Conservation (phyloP, 2,888 invertebrate species). For the Leptopilina drosophilae region DNA sequence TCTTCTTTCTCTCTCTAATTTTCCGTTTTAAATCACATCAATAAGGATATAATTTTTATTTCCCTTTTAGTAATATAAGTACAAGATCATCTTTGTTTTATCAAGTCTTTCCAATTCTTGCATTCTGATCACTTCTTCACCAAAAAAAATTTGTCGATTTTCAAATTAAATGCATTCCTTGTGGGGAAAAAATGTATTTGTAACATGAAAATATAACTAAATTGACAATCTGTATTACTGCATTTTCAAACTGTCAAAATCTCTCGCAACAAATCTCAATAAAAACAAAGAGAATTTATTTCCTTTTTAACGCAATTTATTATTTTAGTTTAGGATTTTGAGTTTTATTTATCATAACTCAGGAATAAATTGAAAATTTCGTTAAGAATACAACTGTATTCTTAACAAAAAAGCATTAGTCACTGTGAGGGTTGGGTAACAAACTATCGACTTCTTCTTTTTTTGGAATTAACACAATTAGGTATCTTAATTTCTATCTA, state of each 20-base stretch:
- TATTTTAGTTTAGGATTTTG: too few species aligned
- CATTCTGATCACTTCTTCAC: slow-evolving; percentile 3
- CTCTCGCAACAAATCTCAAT: too few species aligned
- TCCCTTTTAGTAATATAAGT: slow-evolving; percentile 1
- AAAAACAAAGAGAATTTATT: too few species aligned
- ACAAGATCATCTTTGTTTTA: not conserved
- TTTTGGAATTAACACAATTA: not conserved
- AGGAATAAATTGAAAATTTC: too few species aligned
- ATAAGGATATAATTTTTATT: not conserved
- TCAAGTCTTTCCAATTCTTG: slow-evolving; percentile 1
- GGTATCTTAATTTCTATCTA: not conserved
- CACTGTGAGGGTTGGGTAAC: slow-evolving; percentile 1
- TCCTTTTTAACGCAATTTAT: too few species aligned
- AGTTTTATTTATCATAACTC: not conserved
- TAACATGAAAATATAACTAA: too few species aligned
- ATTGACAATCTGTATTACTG: too few species aligned
- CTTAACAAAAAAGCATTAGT: not conserved
- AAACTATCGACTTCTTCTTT: not conserved
- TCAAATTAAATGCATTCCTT: too few species aligned
- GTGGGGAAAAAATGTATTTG: too few species aligned
- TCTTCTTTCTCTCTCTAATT: not conserved
- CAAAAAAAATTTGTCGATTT: not conserved
- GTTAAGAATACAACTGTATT: not conserved
- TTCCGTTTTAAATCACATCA: not conserved
- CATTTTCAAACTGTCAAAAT: too few species aligned